A percentile compares a stretch with the other conserved stretches of the same genome.
Evolutionary conservation across 2,888 invertebrate species (phyloP).

Genomic region (Gymnocheta viridis): DNA sequence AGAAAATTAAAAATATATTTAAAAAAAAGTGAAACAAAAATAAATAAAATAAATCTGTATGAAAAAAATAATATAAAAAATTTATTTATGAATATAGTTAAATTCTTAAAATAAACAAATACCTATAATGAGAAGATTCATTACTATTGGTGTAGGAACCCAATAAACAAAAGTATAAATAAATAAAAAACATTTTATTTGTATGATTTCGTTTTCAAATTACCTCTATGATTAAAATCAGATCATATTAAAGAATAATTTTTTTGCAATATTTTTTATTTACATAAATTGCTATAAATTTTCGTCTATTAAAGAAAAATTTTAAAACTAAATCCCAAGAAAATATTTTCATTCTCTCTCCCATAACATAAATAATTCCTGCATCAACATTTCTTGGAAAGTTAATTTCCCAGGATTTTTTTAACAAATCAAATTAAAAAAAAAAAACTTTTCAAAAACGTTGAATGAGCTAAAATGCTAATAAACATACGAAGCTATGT

Average conservation of each 20-base stretch:
- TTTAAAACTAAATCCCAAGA: too few relatives aligned
- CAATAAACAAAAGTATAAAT: neutral
- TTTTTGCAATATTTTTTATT: too few relatives aligned
- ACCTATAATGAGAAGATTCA: constrained; percentile 7
- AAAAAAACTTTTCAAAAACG: too few relatives aligned
- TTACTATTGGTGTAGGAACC: neutral
- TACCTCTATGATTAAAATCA: neutral
- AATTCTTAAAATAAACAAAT: constrained; percentile 52
- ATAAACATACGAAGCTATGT: too few relatives aligned
- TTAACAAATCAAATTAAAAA: too few relatives aligned
- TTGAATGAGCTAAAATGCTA: too few relatives aligned
- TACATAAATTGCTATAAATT: too few relatives aligned
- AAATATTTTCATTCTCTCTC: too few relatives aligned
- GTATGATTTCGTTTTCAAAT: neutral
- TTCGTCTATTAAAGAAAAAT: too few relatives aligned
- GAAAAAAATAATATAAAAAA: constrained; percentile 3
- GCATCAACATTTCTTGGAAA: too few relatives aligned
- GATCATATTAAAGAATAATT: neutral
- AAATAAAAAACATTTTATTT: neutral
- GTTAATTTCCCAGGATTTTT: too few relatives aligned
- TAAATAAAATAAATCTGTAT: constrained; percentile 8
- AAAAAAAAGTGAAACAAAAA: neutral
- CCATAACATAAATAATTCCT: too few relatives aligned
- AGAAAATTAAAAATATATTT: constrained; percentile 10
- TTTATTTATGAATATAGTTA: neutral